Conservation (phyloP, 2,113 vertebrate genomes). For the Okapia johnstoni region DNA sequence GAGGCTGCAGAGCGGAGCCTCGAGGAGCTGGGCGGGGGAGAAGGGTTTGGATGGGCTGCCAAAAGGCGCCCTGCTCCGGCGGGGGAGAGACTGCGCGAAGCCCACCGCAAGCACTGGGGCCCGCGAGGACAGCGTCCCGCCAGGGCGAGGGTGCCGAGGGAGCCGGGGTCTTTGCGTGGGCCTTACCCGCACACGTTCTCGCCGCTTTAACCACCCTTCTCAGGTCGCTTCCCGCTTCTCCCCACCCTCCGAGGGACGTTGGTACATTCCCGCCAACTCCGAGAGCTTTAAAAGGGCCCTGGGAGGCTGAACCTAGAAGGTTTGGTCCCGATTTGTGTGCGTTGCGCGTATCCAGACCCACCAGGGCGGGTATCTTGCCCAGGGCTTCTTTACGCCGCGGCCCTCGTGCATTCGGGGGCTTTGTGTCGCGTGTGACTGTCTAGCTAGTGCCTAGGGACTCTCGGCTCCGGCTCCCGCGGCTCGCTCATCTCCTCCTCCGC, state of each 20-base stretch:
- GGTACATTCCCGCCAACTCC: slow-evolving; percentile 75
- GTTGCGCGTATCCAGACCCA: accelerated
- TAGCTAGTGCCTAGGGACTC: not conserved
- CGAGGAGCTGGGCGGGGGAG: not conserved
- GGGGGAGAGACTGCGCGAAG: not conserved
- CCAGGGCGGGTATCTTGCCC: not conserved
- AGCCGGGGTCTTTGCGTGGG: not conserved
- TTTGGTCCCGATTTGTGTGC: accelerated
- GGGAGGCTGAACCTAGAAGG: not conserved
- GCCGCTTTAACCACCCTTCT: not conserved
- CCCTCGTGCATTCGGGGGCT: not conserved
- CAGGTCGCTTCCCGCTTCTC: not conserved
- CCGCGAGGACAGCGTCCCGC: accelerated
- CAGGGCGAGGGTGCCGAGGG: accelerated
- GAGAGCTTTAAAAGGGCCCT: slow-evolving; percentile 74
- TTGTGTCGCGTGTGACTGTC: not conserved
- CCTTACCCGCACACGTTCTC: not conserved
- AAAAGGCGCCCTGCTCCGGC: accelerated
- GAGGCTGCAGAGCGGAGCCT: accelerated
- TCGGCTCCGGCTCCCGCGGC: not conserved
- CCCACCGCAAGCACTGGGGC: accelerated
- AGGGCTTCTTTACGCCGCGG: not conserved
- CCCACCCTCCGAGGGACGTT: slow-evolving; percentile 62
- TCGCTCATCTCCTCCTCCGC: not conserved
- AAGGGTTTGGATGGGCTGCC: not conserved